Base-by-base conservation (phyloP, 2,888 invertebrate genomes). In the Xylophagus ater region DNA sequence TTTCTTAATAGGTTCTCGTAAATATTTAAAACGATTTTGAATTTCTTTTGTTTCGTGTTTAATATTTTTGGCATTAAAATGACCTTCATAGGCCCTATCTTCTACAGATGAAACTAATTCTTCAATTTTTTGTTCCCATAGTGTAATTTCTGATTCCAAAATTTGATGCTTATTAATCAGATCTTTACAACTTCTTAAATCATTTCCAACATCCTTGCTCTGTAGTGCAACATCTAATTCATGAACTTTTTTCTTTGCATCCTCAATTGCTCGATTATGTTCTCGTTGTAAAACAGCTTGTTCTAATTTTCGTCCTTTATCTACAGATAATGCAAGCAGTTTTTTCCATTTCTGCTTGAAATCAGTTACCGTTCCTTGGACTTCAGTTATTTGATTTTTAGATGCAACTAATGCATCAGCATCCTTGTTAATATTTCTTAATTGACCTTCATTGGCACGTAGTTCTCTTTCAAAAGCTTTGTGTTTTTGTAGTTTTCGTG, bases 391-490 rank as follows among this genome's bases (percentile, higher is more conserved):
- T 24, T 73, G 73, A 53, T 81, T 78, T 41, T 77, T 77, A 46
- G 78, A 75, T 1, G 74, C 73, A 42, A 86, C 75, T 45, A 89
- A 61, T 2, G 75, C 74, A 53, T 82, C 75, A 3, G 84, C 86
- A 41, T 72, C 69, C 66, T 87, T 87, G 50, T 86, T 88, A 0
- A 93, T 83, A 15, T 81, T 80, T 34, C 90, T 69, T 8, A 94
- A 69, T 53, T 93, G 86, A 10, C 89, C 90, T 61, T 96, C 92
- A 55, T 96, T 97, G 2, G 96, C 90, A 33, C 87, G 76, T 14
- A 98, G 66, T 58, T 98, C 97, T 1, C 94, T 72, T 55, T 96
- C 94, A 57, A 97, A 96, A 0, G 96, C 94, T 61, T 93, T 89
- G 58, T 98, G 97, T 56, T 93, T 93, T 64, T 94, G 92, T 2